Evolutionary conservation across 2,113 vertebrate genomes (phyloP).

Genomic region (Macrotis lagotis): DNA sequence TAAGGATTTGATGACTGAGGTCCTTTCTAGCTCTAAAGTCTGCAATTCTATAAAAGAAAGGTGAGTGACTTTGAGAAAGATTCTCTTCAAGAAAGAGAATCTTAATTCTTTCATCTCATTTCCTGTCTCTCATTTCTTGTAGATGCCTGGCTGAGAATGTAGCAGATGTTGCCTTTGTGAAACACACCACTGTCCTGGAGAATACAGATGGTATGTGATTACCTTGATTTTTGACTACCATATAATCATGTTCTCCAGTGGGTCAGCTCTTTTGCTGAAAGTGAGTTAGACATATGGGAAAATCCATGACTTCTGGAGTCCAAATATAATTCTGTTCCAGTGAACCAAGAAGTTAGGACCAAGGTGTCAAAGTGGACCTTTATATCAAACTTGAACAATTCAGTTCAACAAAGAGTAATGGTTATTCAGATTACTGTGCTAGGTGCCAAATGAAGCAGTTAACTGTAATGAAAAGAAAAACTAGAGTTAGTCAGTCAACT

Average conservation of each 20-base stretch:
- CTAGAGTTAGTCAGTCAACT: not conserved
- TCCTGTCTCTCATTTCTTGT: slow-evolving; percentile 30
- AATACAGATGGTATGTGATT: slow-evolving; percentile 85
- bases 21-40: not conserved
- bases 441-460: not conserved
- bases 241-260: not conserved
- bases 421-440: not conserved
- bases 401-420: not conserved
- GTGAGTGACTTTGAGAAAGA: not conserved
- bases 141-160: slow-evolving; percentile 89
- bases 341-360: not conserved
- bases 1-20: not conserved
- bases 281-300: not conserved
- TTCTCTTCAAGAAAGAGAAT: not conserved
- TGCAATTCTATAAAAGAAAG: not conserved
- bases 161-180: slow-evolving; percentile 91
- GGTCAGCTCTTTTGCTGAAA: no score
- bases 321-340: not conserved
- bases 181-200: slow-evolving; percentile 86
- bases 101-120: not conserved
- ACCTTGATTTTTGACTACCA: not conserved
- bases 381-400: not conserved
- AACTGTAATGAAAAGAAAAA: not conserved
- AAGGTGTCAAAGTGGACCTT: not conserved
- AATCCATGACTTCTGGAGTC: not conserved